phyloP scores from a whole-genome alignment of 2,797 vertebrate species.

The Enteromius treurensis region DNA sequence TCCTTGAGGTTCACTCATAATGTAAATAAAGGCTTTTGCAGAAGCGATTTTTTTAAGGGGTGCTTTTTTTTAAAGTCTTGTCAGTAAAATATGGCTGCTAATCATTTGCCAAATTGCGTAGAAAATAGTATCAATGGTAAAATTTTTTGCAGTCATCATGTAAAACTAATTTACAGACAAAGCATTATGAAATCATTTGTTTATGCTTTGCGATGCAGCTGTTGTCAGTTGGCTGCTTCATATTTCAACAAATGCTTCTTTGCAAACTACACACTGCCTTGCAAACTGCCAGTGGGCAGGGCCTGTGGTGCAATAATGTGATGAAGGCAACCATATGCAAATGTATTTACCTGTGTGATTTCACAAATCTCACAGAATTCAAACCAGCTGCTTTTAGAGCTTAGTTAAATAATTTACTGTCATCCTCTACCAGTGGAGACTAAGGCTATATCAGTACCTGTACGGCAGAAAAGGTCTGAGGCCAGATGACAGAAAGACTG shows the following conservation, averaged over 20 bases:
- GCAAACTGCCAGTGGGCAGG: background rate
- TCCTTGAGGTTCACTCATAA: background rate
- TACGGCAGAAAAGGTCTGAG: background rate
- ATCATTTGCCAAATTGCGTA: background rate
- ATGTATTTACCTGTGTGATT: background rate
- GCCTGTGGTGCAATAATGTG: background rate
- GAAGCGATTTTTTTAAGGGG: background rate
- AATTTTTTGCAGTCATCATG: background rate
- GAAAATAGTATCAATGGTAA: background rate
- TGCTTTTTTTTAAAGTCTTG: background rate
- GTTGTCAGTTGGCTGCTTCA: background rate
- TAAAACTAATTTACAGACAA: background rate
- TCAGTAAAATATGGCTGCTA: background rate
- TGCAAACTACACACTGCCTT: background rate
- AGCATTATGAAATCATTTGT: background rate
- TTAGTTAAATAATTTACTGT: background rate
- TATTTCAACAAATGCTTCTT: background rate
- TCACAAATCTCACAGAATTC: background rate
- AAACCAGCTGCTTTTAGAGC: background rate
- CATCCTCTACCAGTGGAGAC: background rate
- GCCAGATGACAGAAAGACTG: background rate
- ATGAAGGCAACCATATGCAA: background rate
- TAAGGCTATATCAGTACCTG: background rate
- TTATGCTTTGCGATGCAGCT: background rate
- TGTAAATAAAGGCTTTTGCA: background rate